Percentiles rank a stretch among this genome's conserved stretches.
Evolutionary conservation across 2,888 invertebrate genomes (phyloP).

Genomic region (Marronus borbonicus): DNA sequence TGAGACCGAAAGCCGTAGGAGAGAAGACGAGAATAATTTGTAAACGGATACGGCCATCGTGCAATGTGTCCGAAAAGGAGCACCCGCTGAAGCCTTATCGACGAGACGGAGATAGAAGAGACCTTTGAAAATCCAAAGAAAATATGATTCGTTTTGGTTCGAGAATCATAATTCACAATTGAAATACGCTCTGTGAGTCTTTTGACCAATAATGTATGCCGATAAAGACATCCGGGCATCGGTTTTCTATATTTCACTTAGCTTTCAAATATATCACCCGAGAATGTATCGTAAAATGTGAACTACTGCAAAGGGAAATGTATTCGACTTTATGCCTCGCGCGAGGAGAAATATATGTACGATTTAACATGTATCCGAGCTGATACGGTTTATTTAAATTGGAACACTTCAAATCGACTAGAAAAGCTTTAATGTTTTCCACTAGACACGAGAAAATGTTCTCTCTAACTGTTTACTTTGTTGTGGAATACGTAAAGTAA

Average conservation of each 20-base stretch:
- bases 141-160: slow-evolving; percentile 70
- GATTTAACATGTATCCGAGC: slow-evolving; percentile 40
- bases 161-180: slow-evolving; percentile 70
- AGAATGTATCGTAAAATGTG: slow-evolving; percentile 50
- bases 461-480: neutral
- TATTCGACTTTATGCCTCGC: slow-evolving; percentile 50
- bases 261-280: slow-evolving; percentile 49
- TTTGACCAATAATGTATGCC: slow-evolving; percentile 71
- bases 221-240: slow-evolving; percentile 61
- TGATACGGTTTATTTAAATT: slow-evolving; percentile 45
- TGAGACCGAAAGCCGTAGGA: slow-evolving; percentile 55
- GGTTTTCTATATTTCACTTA: slow-evolving; percentile 57
- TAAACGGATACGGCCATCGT: slow-evolving; percentile 63
- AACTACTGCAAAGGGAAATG: slow-evolving; percentile 49
- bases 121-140: slow-evolving; percentile 69
- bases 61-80: slow-evolving; percentile 62
- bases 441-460: slow-evolving; percentile 18
- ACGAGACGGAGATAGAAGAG: slow-evolving; percentile 57
- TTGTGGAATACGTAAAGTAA: neutral
- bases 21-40: slow-evolving; percentile 65
- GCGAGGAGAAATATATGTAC: slow-evolving; percentile 39
- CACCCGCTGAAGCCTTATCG: slow-evolving; percentile 52
- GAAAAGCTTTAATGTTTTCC: slow-evolving; percentile 42
- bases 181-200: slow-evolving; percentile 68
- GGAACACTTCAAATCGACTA: slow-evolving; percentile 45